Percentiles rank a stretch among this genome's conserved stretches.
phyloP scores from a whole-genome alignment of 2,797 vertebrate genomes.

The Caiman crocodilus region DNA sequence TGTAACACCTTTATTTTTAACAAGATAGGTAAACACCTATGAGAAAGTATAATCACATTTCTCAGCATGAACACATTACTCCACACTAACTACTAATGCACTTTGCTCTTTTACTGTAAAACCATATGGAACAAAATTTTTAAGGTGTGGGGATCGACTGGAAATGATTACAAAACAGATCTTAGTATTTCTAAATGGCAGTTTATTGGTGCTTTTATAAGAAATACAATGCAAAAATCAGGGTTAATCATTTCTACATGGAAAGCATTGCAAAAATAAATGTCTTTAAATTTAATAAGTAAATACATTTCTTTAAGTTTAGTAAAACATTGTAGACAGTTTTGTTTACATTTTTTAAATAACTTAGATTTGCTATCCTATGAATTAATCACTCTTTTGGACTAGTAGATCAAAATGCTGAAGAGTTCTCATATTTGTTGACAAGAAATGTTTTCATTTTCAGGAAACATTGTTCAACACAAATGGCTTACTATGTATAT shows the following conservation, averaged over 20 bases:
- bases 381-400: neutral
- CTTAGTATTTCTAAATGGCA: neutral
- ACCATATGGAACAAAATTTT: neutral
- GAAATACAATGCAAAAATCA: neutral
- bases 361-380: neutral
- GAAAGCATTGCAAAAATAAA: neutral
- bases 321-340: neutral
- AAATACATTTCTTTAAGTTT: too few relatives aligned
- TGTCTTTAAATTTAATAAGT: neutral
- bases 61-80: neutral
- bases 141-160: accelerated
- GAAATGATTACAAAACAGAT: neutral
- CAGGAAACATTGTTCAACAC: conserved; percentile 16
- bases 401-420: neutral
- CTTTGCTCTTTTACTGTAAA: neutral
- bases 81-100: neutral
- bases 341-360: conserved; percentile 21
- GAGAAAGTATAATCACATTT: neutral
- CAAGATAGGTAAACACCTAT: neutral
- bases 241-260: neutral
- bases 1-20: neutral
- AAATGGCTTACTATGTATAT: conserved; percentile 46
- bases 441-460: neutral
- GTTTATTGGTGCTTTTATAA: neutral
- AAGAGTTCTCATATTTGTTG: conserved; percentile 25